phyloP scores from a whole-genome alignment of 2,888 invertebrate genomes.

The Linnaemya vulpina region DNA sequence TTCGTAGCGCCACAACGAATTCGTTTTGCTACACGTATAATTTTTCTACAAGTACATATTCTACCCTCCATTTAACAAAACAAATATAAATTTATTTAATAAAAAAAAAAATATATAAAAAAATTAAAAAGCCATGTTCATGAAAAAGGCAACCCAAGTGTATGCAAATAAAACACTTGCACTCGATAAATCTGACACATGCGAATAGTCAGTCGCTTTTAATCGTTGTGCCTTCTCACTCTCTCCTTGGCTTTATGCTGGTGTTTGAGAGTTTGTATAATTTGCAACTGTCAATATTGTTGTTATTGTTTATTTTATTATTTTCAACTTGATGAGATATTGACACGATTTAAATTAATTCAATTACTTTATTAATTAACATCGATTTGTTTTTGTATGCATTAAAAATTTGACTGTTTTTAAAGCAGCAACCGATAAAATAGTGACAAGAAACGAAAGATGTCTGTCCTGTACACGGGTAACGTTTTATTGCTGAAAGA shows the following conservation, averaged over 20 bases:
- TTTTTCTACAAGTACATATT: not conserved
- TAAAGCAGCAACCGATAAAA: not conserved
- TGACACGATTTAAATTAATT: slow-evolving; percentile 61
- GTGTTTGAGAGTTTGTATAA: not conserved
- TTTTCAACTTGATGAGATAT: slow-evolving; percentile 63
- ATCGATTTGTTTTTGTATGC: slow-evolving; percentile 47
- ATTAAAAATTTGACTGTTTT: slow-evolving; percentile 29
- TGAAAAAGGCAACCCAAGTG: slow-evolving; percentile 34
- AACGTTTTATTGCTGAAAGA: too few species aligned
- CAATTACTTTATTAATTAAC: slow-evolving; percentile 64
- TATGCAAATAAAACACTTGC: slow-evolving; percentile 69
- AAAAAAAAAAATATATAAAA: not conserved
- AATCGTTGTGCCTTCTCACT: not conserved
- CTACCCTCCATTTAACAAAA: slow-evolving; percentile 4
- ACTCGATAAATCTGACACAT: slow-evolving; percentile 64
- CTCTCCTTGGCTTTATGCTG: not conserved
- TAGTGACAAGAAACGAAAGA: not conserved
- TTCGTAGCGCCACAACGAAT: not conserved
- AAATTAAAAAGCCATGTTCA: slow-evolving; percentile 21
- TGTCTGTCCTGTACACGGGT: not conserved
- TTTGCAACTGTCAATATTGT: slow-evolving; percentile 37
- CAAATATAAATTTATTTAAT: not conserved
- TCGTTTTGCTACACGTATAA: not conserved
- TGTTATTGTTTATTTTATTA: slow-evolving; percentile 46
- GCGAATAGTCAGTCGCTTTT: not conserved